Conservation (phyloP, 1,140 invertebrate species). For the Neodiprion fabricii region DNA sequence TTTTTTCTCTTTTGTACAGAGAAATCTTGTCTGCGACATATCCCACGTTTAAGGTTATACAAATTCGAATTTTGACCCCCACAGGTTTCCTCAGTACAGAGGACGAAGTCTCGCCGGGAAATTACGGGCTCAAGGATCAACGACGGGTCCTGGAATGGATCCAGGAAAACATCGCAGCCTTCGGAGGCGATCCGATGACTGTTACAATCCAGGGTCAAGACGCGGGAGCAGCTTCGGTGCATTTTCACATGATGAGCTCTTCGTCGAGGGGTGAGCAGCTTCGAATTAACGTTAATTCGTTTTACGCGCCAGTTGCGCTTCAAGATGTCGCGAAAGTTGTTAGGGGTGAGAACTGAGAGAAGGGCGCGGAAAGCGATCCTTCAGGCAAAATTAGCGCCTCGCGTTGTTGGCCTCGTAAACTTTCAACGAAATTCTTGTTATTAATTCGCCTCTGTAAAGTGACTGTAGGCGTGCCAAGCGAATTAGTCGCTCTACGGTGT, state of each 20-base stretch:
- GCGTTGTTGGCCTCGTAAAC: no score
- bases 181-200: slow-evolving; percentile 36
- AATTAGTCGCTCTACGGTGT: no score
- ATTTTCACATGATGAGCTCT: not conserved
- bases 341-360: slow-evolving; percentile 37
- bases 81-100: slow-evolving; percentile 8
- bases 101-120: slow-evolving; percentile 37
- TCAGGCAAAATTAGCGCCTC: no score
- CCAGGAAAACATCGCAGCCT: slow-evolving; percentile 49
- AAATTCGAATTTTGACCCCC: no score
- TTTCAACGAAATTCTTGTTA: slow-evolving; percentile 23
- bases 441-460: slow-evolving; percentile 27
- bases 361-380: slow-evolving; percentile 24
- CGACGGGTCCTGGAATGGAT: slow-evolving; percentile 56
- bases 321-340: slow-evolving; percentile 19
- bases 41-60: no score
- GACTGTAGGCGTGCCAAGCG: slow-evolving; percentile 18
- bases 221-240: not conserved
- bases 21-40: no score
- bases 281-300: slow-evolving; percentile 9
- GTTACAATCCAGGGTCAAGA: not conserved
- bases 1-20: no score
- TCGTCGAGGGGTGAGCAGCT: slow-evolving; percentile 25
- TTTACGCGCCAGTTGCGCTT: not conserved
- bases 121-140: slow-evolving; percentile 56